Percentiles rank a stretch among this genome's conserved stretches.
Evolutionary conservation across 2,797 vertebrate genomes (phyloP).

Genomic region (Xenopus petersii): DNA sequence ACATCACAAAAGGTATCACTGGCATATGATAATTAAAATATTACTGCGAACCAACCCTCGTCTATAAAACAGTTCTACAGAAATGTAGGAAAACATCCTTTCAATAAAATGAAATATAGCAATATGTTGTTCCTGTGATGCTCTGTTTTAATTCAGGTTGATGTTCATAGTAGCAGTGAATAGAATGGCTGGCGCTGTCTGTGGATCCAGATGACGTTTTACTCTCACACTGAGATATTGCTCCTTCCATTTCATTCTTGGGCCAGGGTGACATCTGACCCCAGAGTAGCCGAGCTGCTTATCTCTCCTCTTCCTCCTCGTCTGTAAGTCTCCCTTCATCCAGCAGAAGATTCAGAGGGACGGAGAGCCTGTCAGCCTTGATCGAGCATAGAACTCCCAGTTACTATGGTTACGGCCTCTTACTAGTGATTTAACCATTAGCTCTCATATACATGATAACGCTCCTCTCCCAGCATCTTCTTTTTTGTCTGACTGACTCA

Average conservation of each 20-base stretch:
- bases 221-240: slow-evolving; percentile 3
- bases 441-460: slow-evolving; percentile 26
- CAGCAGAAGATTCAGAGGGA: slow-evolving; percentile 32
- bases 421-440: slow-evolving; percentile 39
- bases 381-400: slow-evolving; percentile 25
- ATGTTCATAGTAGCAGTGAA: too few relatives aligned
- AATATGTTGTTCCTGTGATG: too few relatives aligned
- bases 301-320: slow-evolving; percentile 1
- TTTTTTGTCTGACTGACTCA: slow-evolving; percentile 27
- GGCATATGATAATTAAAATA: too few relatives aligned
- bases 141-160: too few relatives aligned
- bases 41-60: too few relatives aligned
- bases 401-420: slow-evolving; percentile 41
- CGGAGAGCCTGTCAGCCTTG: slow-evolving; percentile 17
- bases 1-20: too few relatives aligned
- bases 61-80: too few relatives aligned
- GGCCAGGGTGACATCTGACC: slow-evolving; percentile 21
- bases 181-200: neutral
- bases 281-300: neutral
- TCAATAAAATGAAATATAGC: too few relatives aligned
- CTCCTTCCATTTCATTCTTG: neutral
- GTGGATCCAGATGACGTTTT: neutral
- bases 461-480: slow-evolving; percentile 24
- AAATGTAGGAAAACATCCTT: too few relatives aligned
- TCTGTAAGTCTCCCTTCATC: slow-evolving; percentile 17